Evolutionary conservation across 2,888 invertebrate genomes (phyloP), one percentile per base, ranked within the genome.

Genomic region (Melanotus villosus): DNA sequence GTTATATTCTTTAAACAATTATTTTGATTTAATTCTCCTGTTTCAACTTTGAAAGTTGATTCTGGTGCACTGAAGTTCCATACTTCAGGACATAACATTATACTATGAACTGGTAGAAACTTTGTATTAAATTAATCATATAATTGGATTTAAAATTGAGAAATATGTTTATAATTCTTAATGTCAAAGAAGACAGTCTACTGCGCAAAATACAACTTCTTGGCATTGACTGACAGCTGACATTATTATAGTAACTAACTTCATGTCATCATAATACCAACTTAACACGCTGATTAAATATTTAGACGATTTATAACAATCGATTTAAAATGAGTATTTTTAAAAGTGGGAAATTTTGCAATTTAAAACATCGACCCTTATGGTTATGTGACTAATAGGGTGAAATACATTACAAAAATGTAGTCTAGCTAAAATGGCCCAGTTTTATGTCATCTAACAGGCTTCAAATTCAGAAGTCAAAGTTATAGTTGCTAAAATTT

Each of bases 31-130:
- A 79, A 78, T 73, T 77, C 73, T 36, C 79, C 81, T 68, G 79
- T 79, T 74, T 83, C 78, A 71, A 81, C 73, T 67, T 81, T 80
- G 70, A 84, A 82, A 66, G 78, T 77, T 70, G 85, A 83, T 75
- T 82, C 77, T 30, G 86, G 86, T 75, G 86, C 84, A 73, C 84
- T 79, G 77, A 89, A 88, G 74, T 86, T 81, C 86, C 86, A 88
- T 71, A 88, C 85, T 83, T 89, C 87, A 70, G 89, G 89, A 80
- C 86, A 85, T 79, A 89, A 84, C 89, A 89, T 90, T 82, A 78
- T 80, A 79, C 72, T 77, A 50, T 62, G 41, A 19, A 38, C n/a
- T 18, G 41, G 23, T 19, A 12, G 30, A 30, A 14, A 12, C 23
- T 43, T 41, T 10, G 14, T 3, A 14, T 23, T 26, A 18, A 58